Percentiles rank a stretch among this genome's conserved stretches.
These are phyloP conservation scores for Picus viridis DNA, from an alignment of 2,797 vertebrate species.

Conservation along the genomic window DNA sequence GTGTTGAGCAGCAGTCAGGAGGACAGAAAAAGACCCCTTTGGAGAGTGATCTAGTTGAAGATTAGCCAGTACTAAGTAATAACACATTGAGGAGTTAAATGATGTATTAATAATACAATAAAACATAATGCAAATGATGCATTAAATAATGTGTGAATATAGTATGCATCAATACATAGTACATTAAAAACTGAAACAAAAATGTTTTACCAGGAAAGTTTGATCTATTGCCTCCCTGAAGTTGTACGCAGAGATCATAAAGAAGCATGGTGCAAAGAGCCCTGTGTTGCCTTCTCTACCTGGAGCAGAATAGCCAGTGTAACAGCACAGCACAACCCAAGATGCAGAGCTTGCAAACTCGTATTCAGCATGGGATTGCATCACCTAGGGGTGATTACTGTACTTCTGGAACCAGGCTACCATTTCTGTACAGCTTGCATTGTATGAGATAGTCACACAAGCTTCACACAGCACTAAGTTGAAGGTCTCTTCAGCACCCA, in stretches of 20 bases:
- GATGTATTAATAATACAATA: not conserved
- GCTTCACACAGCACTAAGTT: not conserved
- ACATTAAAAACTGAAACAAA: not conserved
- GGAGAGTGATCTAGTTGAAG: not conserved
- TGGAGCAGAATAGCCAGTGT: not conserved
- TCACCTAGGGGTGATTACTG: not conserved
- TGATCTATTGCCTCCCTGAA: not conserved
- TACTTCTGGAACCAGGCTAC: not conserved
- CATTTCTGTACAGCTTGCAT: not conserved
- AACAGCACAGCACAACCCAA: not conserved
- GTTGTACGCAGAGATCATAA: accelerated
- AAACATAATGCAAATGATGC: not conserved
- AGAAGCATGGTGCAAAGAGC: not conserved
- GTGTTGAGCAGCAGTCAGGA: not conserved
- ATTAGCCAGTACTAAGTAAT: not conserved
- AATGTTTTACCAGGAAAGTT: not conserved
- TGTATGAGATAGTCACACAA: not conserved
- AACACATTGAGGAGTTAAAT: not conserved
- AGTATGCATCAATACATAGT: not conserved
- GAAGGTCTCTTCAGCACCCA: not conserved
- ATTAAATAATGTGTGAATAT: not conserved
- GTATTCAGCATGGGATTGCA: not conserved
- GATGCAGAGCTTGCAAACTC: not conserved
- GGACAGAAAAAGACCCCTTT: not conserved
- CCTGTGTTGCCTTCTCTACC: not conserved